phyloP scores from a whole-genome alignment of 2,797 vertebrate genomes.

The Eurystomus glaucurus region DNA sequence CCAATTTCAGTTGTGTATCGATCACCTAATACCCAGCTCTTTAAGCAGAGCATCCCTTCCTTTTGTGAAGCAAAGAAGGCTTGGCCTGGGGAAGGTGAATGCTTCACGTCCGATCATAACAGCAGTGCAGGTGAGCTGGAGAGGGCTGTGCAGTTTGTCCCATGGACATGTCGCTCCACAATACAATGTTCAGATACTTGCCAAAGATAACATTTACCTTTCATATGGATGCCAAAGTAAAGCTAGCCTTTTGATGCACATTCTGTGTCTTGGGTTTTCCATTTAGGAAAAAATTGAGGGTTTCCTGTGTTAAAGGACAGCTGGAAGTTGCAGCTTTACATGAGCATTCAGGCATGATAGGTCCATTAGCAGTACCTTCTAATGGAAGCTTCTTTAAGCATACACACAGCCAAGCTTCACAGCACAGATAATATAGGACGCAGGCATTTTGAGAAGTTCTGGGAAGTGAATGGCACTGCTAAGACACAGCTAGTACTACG shows the following conservation, averaged over 20 bases:
- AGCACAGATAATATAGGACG: background rate
- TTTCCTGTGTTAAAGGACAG: background rate
- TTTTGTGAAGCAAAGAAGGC: background rate
- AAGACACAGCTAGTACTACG: background rate
- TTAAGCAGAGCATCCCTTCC: background rate
- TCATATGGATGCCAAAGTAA: background rate
- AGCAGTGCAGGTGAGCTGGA: background rate
- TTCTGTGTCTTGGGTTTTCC: background rate
- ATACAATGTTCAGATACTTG: background rate
- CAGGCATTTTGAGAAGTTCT: background rate
- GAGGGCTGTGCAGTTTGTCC: background rate
- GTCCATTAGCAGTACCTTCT: background rate
- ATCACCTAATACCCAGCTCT: background rate
- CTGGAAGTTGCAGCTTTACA: background rate
- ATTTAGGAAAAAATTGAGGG: background rate
- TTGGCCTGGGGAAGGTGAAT: background rate
- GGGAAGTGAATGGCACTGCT: background rate
- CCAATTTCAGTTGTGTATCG: background rate
- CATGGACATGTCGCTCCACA: fast-evolving
- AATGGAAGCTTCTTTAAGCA: background rate
- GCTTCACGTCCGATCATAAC: background rate
- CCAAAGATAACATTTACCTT: background rate
- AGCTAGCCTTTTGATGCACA: background rate
- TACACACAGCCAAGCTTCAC: background rate
- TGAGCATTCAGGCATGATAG: background rate